phyloP scores from a whole-genome alignment of 2,113 vertebrate genomes.

The Dromaius novaehollandiae region DNA sequence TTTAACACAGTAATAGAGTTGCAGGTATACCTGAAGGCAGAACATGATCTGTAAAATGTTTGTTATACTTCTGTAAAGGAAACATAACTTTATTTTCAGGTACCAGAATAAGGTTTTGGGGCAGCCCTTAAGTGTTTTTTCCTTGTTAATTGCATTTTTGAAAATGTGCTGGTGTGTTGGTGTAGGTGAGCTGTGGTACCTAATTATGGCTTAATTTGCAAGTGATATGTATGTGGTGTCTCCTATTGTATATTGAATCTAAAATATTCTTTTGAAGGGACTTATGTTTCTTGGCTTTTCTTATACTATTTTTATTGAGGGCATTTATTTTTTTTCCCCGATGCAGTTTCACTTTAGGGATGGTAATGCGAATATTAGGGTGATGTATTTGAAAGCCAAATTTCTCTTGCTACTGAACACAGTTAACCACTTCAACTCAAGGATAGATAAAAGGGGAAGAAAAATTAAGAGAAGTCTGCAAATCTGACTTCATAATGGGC shows the following conservation, averaged over 20 bases:
- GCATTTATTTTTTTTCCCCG: neutral
- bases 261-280: neutral
- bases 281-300: neutral
- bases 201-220: neutral
- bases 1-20: neutral
- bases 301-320: neutral
- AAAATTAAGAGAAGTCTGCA: neutral
- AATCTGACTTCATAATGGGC: neutral
- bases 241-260: neutral
- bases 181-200: no score
- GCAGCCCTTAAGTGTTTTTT: neutral
- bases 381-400: neutral
- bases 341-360: neutral
- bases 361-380: neutral
- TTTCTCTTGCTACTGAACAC: neutral
- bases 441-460: fast-evolving
- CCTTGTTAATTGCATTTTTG: neutral
- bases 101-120: neutral
- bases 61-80: neutral
- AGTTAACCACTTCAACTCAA: neutral
- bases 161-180: no score
- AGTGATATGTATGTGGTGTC: neutral
- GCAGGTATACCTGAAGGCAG: neutral
- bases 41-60: neutral
- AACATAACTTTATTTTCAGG: neutral